Base-by-base conservation (phyloP, 2,888 invertebrate species). In the Acronicta leporina region DNA sequence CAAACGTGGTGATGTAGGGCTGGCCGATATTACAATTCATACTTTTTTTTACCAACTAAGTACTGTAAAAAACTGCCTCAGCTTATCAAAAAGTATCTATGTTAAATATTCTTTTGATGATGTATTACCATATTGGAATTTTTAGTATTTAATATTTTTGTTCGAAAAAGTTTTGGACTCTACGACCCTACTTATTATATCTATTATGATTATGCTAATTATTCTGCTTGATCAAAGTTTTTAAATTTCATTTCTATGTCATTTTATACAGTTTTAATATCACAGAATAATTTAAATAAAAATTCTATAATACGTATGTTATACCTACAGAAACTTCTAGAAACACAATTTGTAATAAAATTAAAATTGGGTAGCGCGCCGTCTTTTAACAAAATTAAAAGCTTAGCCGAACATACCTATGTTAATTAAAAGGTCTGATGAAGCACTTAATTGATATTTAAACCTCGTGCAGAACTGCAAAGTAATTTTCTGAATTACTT, bases 1-100 rank as follows among this genome's bases (percentile, higher is more conserved):
- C 86, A 87, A 90, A 88, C 79, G 86, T 80, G 53, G 60, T 75
- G 55, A 45, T 47, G 44, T 77, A 88, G 89, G 89, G 87, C 65
- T 89, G 78, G 9, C 78, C 60, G 13, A 16, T 2, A 2, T 15
- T 11, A 35, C 35, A 35, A n/a, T n/a, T n/a, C n/a, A n/a, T n/a
- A n/a, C n/a, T 13, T 35, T 38, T 38, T 38, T n/a, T 38, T 6
- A 11, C 5, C 11, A 33, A 7, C 30, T 11, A 11, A 35, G 10
- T 7, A 6, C 1, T 27, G 8, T 7, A 33, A 33, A 33, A 11
- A 33, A 33, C 30, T 30, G 10, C 8, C 8, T 10, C 10, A 10
- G 10, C 9, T 30, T 30, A 10, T 30, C 30, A 30, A 30, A 1
- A 30, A 30, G 30, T 30, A n/a, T n/a, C n/a, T n/a, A 9, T 20